Conservation (phyloP, 2,113 vertebrate genomes). For the Callospermophilus lateralis region DNA sequence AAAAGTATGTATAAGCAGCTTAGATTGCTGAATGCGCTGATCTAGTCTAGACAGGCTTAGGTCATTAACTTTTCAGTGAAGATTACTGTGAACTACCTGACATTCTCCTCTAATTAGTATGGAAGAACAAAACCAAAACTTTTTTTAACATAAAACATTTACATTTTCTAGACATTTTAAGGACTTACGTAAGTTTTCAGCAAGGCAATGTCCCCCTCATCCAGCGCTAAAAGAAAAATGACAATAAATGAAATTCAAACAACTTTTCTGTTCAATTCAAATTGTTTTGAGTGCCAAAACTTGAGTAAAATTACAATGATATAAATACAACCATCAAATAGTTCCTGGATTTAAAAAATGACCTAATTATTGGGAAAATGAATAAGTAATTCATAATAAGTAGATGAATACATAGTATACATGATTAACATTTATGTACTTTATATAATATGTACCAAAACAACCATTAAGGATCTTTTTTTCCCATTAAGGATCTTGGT, state of each 20-base stretch:
- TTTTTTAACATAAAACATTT: slow-evolving; percentile 1
- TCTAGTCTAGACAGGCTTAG: slow-evolving; percentile 21
- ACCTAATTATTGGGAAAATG: background rate
- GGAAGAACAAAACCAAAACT: slow-evolving; percentile 31
- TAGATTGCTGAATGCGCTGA: background rate
- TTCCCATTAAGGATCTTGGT: background rate
- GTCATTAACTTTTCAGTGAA: background rate
- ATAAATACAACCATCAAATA: slow-evolving; percentile 17
- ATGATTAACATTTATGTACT: background rate
- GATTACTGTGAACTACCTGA: slow-evolving; percentile 1
- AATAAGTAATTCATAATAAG: background rate
- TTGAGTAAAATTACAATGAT: background rate
- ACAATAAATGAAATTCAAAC: slow-evolving; percentile 66
- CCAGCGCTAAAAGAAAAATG: slow-evolving; percentile 92
- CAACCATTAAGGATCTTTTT: background rate
- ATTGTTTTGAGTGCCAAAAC: slow-evolving; percentile 23
- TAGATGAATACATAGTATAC: background rate
- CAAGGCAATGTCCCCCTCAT: slow-evolving; percentile 98
- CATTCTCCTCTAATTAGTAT: slow-evolving; percentile 47
- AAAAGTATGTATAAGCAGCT: slow-evolving; percentile 13
- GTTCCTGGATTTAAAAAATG: background rate
- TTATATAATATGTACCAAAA: background rate
- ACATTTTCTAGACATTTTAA: background rate
- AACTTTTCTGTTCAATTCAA: slow-evolving; percentile 39
- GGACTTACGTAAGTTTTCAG: slow-evolving; percentile 98